Evolutionary conservation across 1,140 invertebrate genomes (phyloP), one percentile per base, ranked within the genome.

Genomic region (Leptinotarsa lineolata): DNA sequence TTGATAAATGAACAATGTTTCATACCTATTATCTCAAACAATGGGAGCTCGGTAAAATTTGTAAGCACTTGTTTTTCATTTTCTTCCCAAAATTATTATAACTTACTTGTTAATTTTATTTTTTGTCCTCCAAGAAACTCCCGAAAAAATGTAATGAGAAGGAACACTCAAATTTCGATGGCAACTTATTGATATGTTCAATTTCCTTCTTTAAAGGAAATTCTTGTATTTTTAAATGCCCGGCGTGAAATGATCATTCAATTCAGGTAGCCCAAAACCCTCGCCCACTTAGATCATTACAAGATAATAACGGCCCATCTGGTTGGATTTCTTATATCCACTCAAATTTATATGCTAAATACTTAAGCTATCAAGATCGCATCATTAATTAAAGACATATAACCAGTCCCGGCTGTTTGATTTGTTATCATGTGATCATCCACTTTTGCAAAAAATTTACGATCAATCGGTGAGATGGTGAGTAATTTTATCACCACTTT

Each of bases 361-460:
- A 54, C 48, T 54, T 54, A n/a, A 54, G 48, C 48, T 54, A 54
- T 54, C 48, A 54, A 54, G 48, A 54, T 54, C 48, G 48, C 48
- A 54, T 54, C 48, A 54, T 54, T 54, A 54, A 54, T 54, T 54
- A 54, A 54, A 54, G 48, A 54, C n/a, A 54, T 54, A 54, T 18
- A 54, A 18, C 48, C 48, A 18, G 48, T 54, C 48, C 5, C 48
- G 48, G 48, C 48, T 54, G 48, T 54, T 54, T 54, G 48, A 54
- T 54, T 54, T 54, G 48, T 54, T 16, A 54, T 54, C 48, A 54
- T 54, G n/a, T 54, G 48, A 54, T 54, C 48, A 54, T 54, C 48
- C 48, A 54, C 48, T 54, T 54, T 54, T 54, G 48, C 48, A 54
- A 54, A 54, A 54, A 54, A 54, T 54, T 54, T 54, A 54, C 48